Evolutionary conservation across 1,140 invertebrate genomes (phyloP).

Genomic region (Mizuhopecten yessoensis): DNA sequence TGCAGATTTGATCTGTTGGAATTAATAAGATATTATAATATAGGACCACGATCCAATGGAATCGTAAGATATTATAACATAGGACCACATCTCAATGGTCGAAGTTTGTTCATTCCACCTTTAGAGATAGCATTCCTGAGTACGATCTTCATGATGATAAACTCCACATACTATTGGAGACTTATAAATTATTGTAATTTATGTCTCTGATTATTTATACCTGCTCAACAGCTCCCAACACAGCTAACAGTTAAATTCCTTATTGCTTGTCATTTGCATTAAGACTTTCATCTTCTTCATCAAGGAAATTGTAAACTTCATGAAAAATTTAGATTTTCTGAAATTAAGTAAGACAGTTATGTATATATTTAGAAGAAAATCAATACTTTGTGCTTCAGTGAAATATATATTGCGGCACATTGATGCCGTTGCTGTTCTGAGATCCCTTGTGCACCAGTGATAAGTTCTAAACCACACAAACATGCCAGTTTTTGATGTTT

Average conservation of each 20-base stretch:
- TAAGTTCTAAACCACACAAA: background rate
- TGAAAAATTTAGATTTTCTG: no score
- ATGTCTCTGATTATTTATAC: background rate
- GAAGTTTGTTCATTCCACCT: background rate
- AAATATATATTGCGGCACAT: background rate
- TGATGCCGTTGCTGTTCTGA: background rate
- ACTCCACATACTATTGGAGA: no score
- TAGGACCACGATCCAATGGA: background rate
- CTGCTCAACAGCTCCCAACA: background rate
- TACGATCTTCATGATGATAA: background rate
- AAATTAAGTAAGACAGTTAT: background rate
- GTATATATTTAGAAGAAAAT: background rate
- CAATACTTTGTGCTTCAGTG: background rate
- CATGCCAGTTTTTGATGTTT: background rate
- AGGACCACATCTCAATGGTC: background rate
- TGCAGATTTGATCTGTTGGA: background rate
- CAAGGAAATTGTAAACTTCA: no score
- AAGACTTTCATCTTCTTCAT: no score
- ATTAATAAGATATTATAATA: background rate
- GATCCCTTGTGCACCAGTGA: background rate
- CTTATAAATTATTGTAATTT: background rate
- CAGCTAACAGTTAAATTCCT: background rate
- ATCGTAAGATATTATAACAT: background rate
- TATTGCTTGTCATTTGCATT: no score
- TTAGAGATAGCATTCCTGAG: slow-evolving; percentile 5